These are phyloP conservation scores for Lasioglossum figueresi DNA, from an alignment of 2,888 invertebrate genomes.

Conservation along the genomic window DNA sequence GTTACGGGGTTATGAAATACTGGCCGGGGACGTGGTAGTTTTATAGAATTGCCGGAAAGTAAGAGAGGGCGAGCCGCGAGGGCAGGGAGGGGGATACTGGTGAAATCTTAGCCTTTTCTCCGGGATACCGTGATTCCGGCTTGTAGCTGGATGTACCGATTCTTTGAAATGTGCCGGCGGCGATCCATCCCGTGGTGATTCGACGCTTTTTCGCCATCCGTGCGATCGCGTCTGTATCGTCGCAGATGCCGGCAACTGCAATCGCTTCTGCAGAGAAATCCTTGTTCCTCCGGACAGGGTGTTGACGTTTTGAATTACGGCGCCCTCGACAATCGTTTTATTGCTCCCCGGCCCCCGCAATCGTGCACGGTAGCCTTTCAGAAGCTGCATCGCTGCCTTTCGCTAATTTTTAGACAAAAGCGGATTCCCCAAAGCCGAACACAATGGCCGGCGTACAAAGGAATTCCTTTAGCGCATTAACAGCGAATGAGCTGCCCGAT, in stretches of 20 bases:
- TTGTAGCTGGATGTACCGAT: constrained; percentile 41
- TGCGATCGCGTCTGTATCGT: constrained; percentile 22
- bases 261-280: constrained; percentile 23
- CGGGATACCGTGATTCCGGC: constrained; percentile 45
- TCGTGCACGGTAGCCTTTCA: not conserved
- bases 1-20: constrained; percentile 76
- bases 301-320: constrained; percentile 3
- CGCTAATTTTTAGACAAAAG: constrained; percentile 2
- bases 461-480: not conserved
- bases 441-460: not conserved
- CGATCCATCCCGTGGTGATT: constrained; percentile 46
- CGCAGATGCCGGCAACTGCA: constrained; percentile 15
- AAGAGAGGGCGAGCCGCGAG: constrained; percentile 20
- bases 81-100: not conserved
- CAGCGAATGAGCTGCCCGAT: not conserved
- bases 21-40: constrained; percentile 70
- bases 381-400: not conserved
- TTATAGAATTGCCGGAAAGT: constrained; percentile 67
- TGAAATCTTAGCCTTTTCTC: constrained; percentile 42
- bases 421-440: not conserved
- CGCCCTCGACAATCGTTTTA: not conserved
- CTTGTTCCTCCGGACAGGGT: constrained; percentile 8
- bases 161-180: constrained; percentile 44
- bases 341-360: not conserved
- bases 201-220: constrained; percentile 28